These are phyloP conservation scores for Polylopha cassiicola DNA, from an alignment of 2,888 invertebrate species.

Conservation along the genomic window DNA sequence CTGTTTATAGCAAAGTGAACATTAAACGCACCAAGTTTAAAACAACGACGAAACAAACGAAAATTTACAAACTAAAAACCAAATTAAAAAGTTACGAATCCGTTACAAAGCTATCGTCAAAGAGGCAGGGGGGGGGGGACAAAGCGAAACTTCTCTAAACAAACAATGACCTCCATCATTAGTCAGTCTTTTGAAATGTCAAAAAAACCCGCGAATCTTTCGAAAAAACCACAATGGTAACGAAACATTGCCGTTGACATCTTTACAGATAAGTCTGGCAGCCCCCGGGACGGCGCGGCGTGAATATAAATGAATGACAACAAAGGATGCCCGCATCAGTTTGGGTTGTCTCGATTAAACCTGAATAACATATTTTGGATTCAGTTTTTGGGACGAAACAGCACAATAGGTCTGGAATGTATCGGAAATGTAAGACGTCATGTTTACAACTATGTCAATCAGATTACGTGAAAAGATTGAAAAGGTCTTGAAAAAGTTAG, in stretches of 20 bases:
- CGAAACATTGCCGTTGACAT: conserved; percentile 34
- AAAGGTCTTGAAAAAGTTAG: too few species aligned
- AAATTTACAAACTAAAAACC: too few species aligned
- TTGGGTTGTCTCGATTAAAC: conserved; percentile 5
- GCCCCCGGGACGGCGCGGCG: conserved; percentile 18
- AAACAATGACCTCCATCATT: conserved; percentile 24
- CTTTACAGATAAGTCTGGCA: conserved; percentile 34
- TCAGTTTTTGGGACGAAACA: not conserved
- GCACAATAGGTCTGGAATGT: not conserved
- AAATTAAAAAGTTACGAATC: too few species aligned
- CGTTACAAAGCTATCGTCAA: too few species aligned
- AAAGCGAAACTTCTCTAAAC: conserved; percentile 9
- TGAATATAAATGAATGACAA: conserved; percentile 25
- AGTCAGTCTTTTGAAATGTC: conserved; percentile 25
- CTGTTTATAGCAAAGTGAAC: too few species aligned
- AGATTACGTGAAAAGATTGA: too few species aligned
- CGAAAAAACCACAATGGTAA: conserved; percentile 23
- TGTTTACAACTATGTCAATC: too few species aligned
- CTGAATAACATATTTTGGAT: conserved; percentile 2
- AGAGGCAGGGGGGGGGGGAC: too few species aligned
- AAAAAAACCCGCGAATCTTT: conserved; percentile 25
- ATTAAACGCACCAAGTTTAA: too few species aligned
- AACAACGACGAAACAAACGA: too few species aligned
- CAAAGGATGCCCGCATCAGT: conserved; percentile 16
- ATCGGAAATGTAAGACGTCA: too few species aligned